These are phyloP conservation scores for Ophioninae sp. DNA, from an alignment of 2,888 invertebrate genomes.

Conservation along the genomic window DNA sequence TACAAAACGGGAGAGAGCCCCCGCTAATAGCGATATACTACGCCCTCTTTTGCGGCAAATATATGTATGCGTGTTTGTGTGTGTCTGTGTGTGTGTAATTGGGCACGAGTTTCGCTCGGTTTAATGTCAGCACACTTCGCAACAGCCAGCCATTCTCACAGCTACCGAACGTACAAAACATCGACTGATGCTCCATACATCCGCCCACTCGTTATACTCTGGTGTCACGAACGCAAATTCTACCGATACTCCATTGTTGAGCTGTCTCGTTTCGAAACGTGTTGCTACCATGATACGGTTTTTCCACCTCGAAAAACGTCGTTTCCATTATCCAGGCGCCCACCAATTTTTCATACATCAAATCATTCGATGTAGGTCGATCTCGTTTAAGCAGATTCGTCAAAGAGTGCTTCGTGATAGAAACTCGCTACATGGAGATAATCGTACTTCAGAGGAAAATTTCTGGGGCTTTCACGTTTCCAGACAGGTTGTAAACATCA, in stretches of 20 bases:
- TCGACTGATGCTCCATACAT: slow-evolving; percentile 35
- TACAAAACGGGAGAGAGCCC: slow-evolving; percentile 60
- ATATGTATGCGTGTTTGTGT: background rate
- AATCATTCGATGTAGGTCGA: slow-evolving; percentile 2
- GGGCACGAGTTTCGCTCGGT: slow-evolving; percentile 53
- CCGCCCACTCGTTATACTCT: slow-evolving; percentile 19
- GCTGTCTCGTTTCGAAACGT: slow-evolving; percentile 35
- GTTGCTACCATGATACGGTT: slow-evolving; percentile 25
- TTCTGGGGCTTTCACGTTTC: background rate
- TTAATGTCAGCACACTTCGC: slow-evolving; percentile 47
- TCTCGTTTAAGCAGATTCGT: background rate
- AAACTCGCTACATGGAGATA: background rate
- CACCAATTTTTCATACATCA: background rate
- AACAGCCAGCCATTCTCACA: slow-evolving; percentile 26
- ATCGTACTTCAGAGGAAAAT: background rate
- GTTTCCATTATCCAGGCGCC: slow-evolving; percentile 18
- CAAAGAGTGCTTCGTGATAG: background rate
- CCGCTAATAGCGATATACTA: slow-evolving; percentile 58
- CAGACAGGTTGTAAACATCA: background rate
- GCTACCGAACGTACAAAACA: slow-evolving; percentile 53
- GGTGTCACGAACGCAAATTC: slow-evolving; percentile 43
- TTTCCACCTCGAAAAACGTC: slow-evolving; percentile 17
- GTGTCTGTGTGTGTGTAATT: slow-evolving; percentile 42
- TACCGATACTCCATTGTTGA: slow-evolving; percentile 48
- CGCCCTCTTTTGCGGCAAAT: slow-evolving; percentile 40